Evolutionary conservation across 2,113 vertebrate species (phyloP), one percentile per base, ranked within the genome.

Genomic region (Centrocercus urophasianus): DNA sequence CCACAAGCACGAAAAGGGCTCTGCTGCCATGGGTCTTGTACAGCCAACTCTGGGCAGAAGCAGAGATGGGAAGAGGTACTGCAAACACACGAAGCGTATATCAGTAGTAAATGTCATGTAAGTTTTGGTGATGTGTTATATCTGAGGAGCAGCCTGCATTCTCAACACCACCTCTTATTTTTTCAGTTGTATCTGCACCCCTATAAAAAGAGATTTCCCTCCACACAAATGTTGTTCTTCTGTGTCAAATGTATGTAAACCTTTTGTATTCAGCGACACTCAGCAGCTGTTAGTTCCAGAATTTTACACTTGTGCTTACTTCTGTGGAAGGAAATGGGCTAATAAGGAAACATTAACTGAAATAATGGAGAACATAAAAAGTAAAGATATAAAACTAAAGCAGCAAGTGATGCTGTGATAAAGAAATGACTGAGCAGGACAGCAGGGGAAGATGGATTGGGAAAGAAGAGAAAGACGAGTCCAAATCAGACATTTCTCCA

Each of bases 1-100:
- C 1, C 0, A 30, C 22, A 64, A 40, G 38, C 70, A 38, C 38
- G 45, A 43, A 74, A n/a, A 8, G 1, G 56, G 36, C 27, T 65
- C 28, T 0, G 4, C 6, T 1, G 32, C 2, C 4, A 8, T 2
- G 6, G 25, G 17, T 28, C 43, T 57, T 72, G 66, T 45, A 8
- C 32, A 7, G 54, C 11, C 60, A 30, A 4, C 27, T 1, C 21
- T 13, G 19, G 7, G n/a, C 25, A 67, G 40, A 30, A 43, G 64
- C 15, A 7, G 60, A 34, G 40, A 8, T 28, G 45, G 38, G 38
- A 38, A 43, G 30, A 50, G 42, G 11, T 34, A 3, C 7, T 75
- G 66, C 47, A 52, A 32, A 43, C 34, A 18, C 3, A 4, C 11
- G 11, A 56, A 76, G 36, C 5, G 0, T 30, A 6, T 73, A 48